Conservation (phyloP, 1,140 invertebrate species). For the Antheraea pernyi region DNA sequence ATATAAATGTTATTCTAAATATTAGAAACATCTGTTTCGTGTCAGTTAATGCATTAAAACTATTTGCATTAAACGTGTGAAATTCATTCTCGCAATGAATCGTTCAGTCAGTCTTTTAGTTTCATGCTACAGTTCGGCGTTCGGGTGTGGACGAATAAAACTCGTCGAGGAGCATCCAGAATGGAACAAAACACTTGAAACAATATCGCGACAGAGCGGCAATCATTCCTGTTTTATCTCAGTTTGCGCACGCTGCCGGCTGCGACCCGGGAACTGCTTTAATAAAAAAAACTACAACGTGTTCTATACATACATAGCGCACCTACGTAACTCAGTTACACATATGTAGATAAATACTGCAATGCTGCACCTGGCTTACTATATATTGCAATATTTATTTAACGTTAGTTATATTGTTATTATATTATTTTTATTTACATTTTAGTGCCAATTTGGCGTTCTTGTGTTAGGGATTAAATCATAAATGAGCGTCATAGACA, state of each 20-base stretch:
- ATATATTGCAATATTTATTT: not conserved
- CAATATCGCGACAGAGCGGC: conserved; percentile 69
- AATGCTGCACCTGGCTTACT: conserved; percentile 24
- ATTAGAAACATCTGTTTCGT: too few species aligned
- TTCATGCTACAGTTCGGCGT: conserved; percentile 40
- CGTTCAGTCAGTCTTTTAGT: conserved; percentile 37
- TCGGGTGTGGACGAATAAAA: conserved; percentile 55
- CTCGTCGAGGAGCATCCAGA: conserved; percentile 40
- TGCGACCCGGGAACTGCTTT: conserved; percentile 59
- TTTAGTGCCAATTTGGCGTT: too few species aligned
- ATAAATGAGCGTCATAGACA: too few species aligned
- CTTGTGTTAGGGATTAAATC: too few species aligned
- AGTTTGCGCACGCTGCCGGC: conserved; percentile 60
- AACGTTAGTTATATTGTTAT: too few species aligned
- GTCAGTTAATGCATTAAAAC: too few species aligned
- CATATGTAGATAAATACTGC: conserved; percentile 16
- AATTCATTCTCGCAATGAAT: conserved; percentile 14
- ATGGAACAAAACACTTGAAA: conserved; percentile 71
- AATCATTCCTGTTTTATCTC: conserved; percentile 76
- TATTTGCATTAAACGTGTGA: not conserved
- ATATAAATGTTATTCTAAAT: too few species aligned
- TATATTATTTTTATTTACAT: too few species aligned
- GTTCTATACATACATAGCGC: conserved; percentile 27
- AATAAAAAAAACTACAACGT: conserved; percentile 69
- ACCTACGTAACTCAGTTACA: conserved; percentile 18